A percentile compares a stretch with the other conserved stretches of the same genome.
Conservation (phyloP, 2,797 vertebrate species). For the Huso huso region DNA sequence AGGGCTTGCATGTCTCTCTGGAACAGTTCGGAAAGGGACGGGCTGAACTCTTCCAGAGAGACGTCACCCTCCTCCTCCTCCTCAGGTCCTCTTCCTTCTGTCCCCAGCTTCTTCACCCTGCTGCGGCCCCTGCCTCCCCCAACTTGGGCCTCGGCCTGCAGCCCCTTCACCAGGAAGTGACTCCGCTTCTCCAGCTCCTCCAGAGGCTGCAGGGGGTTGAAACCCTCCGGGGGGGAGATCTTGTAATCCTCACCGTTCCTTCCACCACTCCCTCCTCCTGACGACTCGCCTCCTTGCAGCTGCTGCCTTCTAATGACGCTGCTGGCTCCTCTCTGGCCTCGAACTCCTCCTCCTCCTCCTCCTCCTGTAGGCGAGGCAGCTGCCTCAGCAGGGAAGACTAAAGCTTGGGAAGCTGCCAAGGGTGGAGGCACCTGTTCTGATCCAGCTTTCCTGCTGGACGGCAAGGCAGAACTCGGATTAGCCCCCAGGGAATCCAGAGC, state of each 20-base stretch:
- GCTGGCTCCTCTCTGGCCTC: conserved; percentile 55
- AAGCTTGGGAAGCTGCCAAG: conserved; percentile 51
- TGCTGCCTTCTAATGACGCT: conserved; percentile 45
- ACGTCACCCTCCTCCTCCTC: conserved; percentile 10
- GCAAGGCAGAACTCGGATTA: conserved; percentile 45
- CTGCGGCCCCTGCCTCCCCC: background rate
- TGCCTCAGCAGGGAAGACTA: conserved; percentile 54
- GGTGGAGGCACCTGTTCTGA: conserved; percentile 36
- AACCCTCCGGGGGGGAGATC: conserved; percentile 79
- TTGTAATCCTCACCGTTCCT: conserved; percentile 59
- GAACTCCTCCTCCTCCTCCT: conserved; percentile 45
- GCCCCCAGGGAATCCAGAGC: conserved; percentile 80
- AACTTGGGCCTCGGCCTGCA: conserved; percentile 62
- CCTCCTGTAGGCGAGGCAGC: conserved; percentile 29
- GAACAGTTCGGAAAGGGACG: conserved; percentile 64
- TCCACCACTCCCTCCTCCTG: conserved; percentile 31
- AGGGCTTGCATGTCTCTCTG: conserved; percentile 93
- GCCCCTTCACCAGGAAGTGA: conserved; percentile 79
- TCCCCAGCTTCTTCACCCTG: too few species aligned
- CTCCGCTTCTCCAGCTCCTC: conserved; percentile 88
- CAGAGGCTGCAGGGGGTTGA: conserved; percentile 79
- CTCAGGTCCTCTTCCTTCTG: conserved; percentile 16
- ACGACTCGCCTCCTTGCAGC: background rate
- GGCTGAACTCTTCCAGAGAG: conserved; percentile 14
- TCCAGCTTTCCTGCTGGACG: conserved; percentile 40